Percentiles rank a stretch among this genome's conserved stretches.
Conservation (phyloP, 2,888 invertebrate species). For the Nebria salina region DNA sequence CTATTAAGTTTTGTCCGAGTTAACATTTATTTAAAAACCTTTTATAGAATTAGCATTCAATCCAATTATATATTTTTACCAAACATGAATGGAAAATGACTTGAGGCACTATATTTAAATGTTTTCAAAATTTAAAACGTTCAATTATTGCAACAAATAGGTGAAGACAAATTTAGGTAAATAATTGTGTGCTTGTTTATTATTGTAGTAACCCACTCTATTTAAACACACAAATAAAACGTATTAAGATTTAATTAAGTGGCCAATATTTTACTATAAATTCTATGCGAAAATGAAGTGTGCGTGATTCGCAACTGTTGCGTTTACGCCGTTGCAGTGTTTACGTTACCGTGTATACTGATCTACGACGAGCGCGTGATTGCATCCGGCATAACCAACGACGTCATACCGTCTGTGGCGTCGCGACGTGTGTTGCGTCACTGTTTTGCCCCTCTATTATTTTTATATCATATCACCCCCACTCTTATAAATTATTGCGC, state of each 20-base stretch:
- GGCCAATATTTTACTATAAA: neutral
- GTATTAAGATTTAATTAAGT: neutral
- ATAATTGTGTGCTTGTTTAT: neutral
- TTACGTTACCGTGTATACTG: conserved; percentile 12
- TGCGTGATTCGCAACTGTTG: conserved; percentile 11
- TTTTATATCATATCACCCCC: neutral
- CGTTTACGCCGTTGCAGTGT: neutral
- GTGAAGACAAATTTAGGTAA: no score
- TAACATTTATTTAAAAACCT: no score
- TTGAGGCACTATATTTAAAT: no score
- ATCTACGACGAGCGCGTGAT: conserved; percentile 48
- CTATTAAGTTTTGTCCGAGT: no score
- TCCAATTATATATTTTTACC: no score
- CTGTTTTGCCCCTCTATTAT: conserved; percentile 16
- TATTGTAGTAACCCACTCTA: neutral
- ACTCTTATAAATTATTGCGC: conserved; percentile 9
- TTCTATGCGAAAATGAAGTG: neutral
- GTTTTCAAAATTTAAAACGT: no score
- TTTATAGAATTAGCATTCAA: no score
- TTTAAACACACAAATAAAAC: neutral
- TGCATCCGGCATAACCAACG: conserved; percentile 47
- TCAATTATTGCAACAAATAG: no score
- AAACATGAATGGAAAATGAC: no score
- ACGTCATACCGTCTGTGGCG: conserved; percentile 50
- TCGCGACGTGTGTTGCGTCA: conserved; percentile 41